Evolutionary conservation across 2,113 vertebrate species (phyloP).

Genomic region (Rallus limicola): DNA sequence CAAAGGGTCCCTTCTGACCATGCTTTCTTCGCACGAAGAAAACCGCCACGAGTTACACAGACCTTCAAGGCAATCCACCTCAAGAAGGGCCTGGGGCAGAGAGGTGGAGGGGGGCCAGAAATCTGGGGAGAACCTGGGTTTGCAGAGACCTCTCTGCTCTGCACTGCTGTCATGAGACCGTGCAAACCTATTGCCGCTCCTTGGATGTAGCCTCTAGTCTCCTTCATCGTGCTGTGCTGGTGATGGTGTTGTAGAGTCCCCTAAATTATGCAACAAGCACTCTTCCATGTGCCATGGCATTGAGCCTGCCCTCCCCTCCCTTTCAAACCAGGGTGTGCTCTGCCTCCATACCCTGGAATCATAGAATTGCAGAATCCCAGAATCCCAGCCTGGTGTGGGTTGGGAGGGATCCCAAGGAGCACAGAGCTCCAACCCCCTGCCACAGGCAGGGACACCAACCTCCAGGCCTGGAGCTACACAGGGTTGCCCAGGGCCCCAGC

Average conservation of each 20-base stretch:
- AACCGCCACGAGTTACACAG: not conserved
- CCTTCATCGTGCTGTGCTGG: not conserved
- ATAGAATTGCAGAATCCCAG: too few species aligned
- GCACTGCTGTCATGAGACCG: rapidly evolving
- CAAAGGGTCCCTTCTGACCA: not conserved
- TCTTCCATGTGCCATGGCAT: not conserved
- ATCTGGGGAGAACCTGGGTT: not conserved
- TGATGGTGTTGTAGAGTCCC: not conserved
- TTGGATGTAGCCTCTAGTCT: not conserved
- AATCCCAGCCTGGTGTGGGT: too few species aligned
- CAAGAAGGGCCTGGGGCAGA: not conserved
- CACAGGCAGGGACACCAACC: too few species aligned
- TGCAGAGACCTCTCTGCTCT: not conserved
- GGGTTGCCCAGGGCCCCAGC: too few species aligned
- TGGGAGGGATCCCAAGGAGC: too few species aligned
- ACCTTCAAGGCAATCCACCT: not conserved
- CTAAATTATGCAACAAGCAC: not conserved
- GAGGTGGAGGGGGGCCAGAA: not conserved
- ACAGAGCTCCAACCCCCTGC: too few species aligned
- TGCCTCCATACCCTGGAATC: too few species aligned
- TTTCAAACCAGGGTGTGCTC: too few species aligned
- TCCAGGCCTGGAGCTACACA: too few species aligned
- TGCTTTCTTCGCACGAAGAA: not conserved
- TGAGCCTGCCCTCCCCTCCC: not conserved
- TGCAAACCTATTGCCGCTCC: not conserved